These are phyloP conservation scores for Apamea crenata DNA, from an alignment of 2,888 invertebrate genomes.

Conservation along the genomic window DNA sequence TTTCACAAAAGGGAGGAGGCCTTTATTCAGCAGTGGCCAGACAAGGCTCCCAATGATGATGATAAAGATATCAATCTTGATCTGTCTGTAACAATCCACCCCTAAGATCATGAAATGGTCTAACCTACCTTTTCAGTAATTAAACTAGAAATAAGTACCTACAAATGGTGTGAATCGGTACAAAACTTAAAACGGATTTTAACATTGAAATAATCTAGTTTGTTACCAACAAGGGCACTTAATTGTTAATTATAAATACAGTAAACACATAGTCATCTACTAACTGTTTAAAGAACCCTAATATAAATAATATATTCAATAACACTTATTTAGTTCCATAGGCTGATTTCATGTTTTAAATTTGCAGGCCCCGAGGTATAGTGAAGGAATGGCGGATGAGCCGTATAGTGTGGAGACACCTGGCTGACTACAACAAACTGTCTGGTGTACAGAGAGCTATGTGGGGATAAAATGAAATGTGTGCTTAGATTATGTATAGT, in stretches of 20 bases:
- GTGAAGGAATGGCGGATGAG: constrained; percentile 96
- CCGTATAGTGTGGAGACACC: constrained; percentile 96
- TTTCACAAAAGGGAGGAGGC: background rate
- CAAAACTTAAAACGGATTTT: background rate
- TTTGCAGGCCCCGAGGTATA: constrained; percentile 93
- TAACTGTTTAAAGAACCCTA: background rate
- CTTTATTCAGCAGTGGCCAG: too few species aligned
- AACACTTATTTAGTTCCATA: background rate
- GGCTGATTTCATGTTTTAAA: constrained; percentile 19
- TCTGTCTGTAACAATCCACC: background rate
- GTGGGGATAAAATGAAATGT: constrained; percentile 91
- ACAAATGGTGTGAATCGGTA: background rate
- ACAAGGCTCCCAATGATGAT: background rate
- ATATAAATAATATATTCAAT: background rate
- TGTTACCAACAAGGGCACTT: background rate
- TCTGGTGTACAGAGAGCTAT: constrained; percentile 98
- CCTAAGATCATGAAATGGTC: background rate
- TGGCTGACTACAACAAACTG: constrained; percentile 98
- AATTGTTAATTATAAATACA: background rate
- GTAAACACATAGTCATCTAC: background rate
- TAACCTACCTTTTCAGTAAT: background rate
- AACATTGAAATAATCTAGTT: background rate
- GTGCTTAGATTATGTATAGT: constrained; percentile 30
- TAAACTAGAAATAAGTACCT: background rate
- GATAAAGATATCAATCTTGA: background rate